Evolutionary conservation across 2,113 vertebrate species (phyloP).

Genomic region (Scolopax mira): DNA sequence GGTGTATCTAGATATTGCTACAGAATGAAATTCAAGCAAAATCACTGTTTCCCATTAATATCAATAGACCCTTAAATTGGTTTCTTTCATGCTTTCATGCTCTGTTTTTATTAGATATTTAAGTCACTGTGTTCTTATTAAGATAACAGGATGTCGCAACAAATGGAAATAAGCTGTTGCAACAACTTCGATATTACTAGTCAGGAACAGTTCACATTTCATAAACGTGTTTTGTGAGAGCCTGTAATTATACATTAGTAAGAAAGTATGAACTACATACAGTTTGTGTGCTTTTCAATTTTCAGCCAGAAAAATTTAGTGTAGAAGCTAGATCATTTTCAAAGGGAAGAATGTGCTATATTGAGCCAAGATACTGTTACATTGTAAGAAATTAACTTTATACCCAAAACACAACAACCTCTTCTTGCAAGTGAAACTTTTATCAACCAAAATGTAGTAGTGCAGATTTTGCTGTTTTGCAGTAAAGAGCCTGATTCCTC

Average conservation of each 20-base stretch:
- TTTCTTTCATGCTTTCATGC: background rate
- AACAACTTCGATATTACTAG: background rate
- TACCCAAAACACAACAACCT: background rate
- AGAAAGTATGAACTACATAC: background rate
- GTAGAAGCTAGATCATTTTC: background rate
- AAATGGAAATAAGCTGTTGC: conserved; percentile 3
- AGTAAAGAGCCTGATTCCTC: background rate
- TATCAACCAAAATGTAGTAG: background rate
- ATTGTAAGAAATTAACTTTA: background rate
- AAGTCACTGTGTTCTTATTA: background rate
- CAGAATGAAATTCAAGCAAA: background rate
- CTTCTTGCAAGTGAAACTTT: background rate
- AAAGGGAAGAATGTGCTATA: background rate
- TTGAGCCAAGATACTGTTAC: background rate
- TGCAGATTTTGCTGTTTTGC: background rate
- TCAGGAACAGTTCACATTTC: background rate
- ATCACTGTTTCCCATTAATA: background rate
- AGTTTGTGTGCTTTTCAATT: background rate
- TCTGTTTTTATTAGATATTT: background rate
- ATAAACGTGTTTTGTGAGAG: background rate
- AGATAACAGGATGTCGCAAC: conserved; percentile 12
- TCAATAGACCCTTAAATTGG: background rate
- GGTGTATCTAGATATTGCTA: background rate
- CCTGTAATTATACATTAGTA: background rate
- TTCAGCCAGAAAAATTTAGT: background rate